Conservation (phyloP, 2,113 vertebrate genomes). For the Microcebus tavaratra region DNA sequence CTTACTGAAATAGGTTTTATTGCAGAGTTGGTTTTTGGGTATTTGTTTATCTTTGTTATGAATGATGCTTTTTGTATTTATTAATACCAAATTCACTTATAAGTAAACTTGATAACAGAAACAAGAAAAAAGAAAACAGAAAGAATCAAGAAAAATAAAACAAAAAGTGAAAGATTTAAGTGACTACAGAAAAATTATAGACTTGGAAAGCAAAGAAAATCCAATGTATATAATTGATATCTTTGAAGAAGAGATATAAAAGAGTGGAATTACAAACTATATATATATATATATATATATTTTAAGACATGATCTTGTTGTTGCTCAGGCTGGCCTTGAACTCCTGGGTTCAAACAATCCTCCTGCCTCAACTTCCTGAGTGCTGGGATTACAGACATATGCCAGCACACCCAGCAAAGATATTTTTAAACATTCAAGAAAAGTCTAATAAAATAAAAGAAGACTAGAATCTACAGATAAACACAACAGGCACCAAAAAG, state of each 20-base stretch:
- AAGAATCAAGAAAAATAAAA: background rate
- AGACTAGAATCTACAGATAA: background rate
- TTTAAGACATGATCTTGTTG: background rate
- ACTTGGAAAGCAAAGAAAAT: background rate
- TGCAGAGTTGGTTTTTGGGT: conserved; percentile 73
- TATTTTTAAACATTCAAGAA: background rate
- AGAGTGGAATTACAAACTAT: background rate
- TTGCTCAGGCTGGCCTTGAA: background rate
- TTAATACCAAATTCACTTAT: conserved; percentile 81
- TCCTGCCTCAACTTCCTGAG: background rate
- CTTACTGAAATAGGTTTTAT: conserved; percentile 82
- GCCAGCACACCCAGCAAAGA: background rate
- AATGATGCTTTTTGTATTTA: conserved; percentile 90
- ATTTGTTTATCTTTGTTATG: conserved; percentile 85
- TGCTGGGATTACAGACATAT: background rate
- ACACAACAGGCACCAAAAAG: background rate
- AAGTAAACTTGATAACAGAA: conserved; percentile 83
- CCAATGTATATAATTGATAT: background rate
- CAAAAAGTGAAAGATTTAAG: background rate
- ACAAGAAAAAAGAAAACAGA: conserved; percentile 29
- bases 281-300: background rate
- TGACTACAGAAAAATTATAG: background rate
- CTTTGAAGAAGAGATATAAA: background rate
- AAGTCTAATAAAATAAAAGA: background rate
- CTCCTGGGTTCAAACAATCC: background rate